A percentile compares a stretch with the other conserved stretches of the same genome.
Evolutionary conservation across 2,888 invertebrate genomes (phyloP).

Genomic region (Melinaea menophilus): DNA sequence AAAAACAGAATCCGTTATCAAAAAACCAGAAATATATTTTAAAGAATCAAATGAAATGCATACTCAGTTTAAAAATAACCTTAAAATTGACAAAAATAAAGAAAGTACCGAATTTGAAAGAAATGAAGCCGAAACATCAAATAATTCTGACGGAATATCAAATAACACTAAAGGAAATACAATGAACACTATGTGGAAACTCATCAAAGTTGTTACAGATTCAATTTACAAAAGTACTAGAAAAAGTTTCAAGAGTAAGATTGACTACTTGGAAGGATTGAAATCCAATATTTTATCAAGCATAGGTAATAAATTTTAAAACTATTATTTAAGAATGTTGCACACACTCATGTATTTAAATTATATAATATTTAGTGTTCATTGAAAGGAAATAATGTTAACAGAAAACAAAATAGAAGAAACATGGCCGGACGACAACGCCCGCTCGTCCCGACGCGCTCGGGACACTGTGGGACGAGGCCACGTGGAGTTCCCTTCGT

Average conservation of each 20-base stretch:
- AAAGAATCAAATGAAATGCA: too few relatives aligned
- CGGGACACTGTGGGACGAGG: constrained; percentile 58
- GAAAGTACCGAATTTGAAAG: constrained; percentile 11
- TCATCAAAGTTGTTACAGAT: constrained; percentile 60
- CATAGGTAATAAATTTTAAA: constrained; percentile 77
- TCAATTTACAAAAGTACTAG: constrained; percentile 59
- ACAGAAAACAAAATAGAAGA: constrained; percentile 69
- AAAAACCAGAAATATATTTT: too few relatives aligned
- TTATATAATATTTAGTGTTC: background rate
- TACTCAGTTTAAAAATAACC: background rate
- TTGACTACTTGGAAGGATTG: constrained; percentile 76
- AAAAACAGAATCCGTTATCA: too few relatives aligned
- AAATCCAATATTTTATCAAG: constrained; percentile 79
- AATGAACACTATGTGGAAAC: constrained; percentile 52
- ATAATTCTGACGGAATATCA: constrained; percentile 12
- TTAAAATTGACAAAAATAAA: background rate
- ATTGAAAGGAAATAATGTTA: background rate
- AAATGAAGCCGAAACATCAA: constrained; percentile 14
- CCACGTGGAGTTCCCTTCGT: constrained; percentile 86
- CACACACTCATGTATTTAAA: constrained; percentile 1
- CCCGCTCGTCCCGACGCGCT: constrained; percentile 30
- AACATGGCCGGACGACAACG: constrained; percentile 65
- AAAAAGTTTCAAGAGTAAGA: constrained; percentile 73
- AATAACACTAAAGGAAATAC: constrained; percentile 41
- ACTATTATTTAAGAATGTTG: too few relatives aligned